Evolutionary conservation across 2,888 invertebrate genomes (phyloP), one percentile per base, ranked within the genome.

Genomic region (Lasioglossum zephyrum): DNA sequence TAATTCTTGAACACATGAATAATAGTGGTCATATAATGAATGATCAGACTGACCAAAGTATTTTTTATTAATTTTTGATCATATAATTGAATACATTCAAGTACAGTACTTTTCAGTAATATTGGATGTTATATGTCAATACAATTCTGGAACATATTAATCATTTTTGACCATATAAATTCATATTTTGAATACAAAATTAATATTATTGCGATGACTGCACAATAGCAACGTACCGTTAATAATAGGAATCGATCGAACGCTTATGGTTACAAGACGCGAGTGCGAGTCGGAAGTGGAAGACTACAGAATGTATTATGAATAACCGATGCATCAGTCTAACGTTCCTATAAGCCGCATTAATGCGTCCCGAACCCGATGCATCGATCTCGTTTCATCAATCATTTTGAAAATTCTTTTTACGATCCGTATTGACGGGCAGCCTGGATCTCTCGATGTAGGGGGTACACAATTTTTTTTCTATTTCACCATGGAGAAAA

Each of bases 281-380:
- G 66, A 31, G 36, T 22, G 66, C 36, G 66, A 66, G 18, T 36
- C 31, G 22, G 66, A 22, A 66, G 18, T 36, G 66, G 66, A 66
- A 66, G 66, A 36, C 36, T 36, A 66, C 18, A 18, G 36, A 66
- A 26, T 31, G 63, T 63, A 66, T 66, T 66, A 66, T 36, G 66
- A 66, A 66, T 66, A 36, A 66, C 22, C 66, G 66, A 66, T 66
- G 66, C 66, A 66, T 66, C 70, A 39, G n/a, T 41, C 22, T 16
- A 72, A n/a, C 70, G 70, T 70, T 70, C 39, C 39, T 39, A 36
- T 41, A 72, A 72, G 41, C 70, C n/a, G 66, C 66, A 36, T 66
- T 66, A 66, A 66, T 36, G 36, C 36, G 9, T 66, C 66, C 36
- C 9, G 22, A 36, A 39, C 36, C 36, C 36, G 63, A 36, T 16